Base-by-base conservation (phyloP, 1,140 invertebrate genomes). In the Brachionus sp. region DNA sequence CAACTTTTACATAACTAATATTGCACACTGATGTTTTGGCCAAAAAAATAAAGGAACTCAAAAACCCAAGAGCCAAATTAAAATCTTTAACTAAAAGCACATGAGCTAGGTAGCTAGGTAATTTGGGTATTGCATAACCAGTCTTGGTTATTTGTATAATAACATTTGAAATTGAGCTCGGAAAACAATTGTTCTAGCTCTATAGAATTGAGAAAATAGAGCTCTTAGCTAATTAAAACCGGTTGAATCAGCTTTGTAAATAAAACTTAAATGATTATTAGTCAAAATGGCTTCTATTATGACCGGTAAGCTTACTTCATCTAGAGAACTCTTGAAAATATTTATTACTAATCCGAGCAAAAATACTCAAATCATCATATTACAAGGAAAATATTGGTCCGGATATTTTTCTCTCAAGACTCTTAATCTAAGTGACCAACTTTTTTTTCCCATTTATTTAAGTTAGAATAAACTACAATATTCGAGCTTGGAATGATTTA, bases 181-280 rank as follows among this genome's bases (percentile, higher is more conserved):
- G 25, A 33, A 66, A 66, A 37, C 25, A 66, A 33, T 66, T 66
- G 25, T 23, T 66, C 23, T 57, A 19, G 29, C 13, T 64, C 33
- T 23, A 19, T 12, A 19, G 33, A 39, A 70, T 39, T 10, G 37
- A 25, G 16, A 39, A 70, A 39, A 37, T 12, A 39, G n/a, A 66
- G 33, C 64, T 37, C 33, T 37, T 9, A 33, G 33, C 64, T 66
- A 70, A 70, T 70, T 70, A 70, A 70, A 70, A 70, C 66, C n/a
- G 37, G 66, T 70, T 39, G 66, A 70, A 70, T 37, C 16, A 70
- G 29, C 37, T 70, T 70, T 70, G 66, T 70, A 70, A 70, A 70
- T 70, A 70, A 70, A 70, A 70, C 33, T 19, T 39, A 70, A 70
- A 37, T 37, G 37, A 70, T 39, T 39, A 16, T 37, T 39, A 70